Evolutionary conservation across 2,888 invertebrate genomes (phyloP).

Genomic region (Meandrusa payeni): DNA sequence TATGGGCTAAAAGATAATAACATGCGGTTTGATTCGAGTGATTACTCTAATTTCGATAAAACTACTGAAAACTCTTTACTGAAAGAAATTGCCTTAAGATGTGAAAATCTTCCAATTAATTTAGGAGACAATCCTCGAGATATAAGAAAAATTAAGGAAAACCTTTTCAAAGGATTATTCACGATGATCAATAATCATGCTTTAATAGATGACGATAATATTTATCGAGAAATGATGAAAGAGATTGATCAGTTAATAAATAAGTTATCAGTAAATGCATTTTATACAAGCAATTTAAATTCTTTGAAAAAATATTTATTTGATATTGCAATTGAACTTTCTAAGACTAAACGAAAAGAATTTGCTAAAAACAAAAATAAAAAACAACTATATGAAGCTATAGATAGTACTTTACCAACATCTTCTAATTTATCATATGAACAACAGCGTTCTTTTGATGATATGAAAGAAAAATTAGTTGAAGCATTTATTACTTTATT

Average conservation of each 20-base stretch:
- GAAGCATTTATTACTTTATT: slow-evolving; percentile 55
- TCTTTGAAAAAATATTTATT: slow-evolving; percentile 20
- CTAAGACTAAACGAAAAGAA: slow-evolving; percentile 32
- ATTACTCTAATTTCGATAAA: not conserved
- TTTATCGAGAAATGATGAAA: too few species aligned
- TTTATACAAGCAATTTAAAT: not conserved
- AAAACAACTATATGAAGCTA: slow-evolving; percentile 42
- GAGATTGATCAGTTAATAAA: slow-evolving; percentile 54
- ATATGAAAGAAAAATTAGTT: slow-evolving; percentile 49
- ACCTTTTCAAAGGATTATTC: slow-evolving; percentile 8
- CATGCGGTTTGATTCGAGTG: not conserved
- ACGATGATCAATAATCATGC: too few species aligned
- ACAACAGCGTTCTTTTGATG: slow-evolving; percentile 43
- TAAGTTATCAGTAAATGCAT: slow-evolving; percentile 36
- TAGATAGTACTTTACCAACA: slow-evolving; percentile 44
- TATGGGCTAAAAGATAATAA: slow-evolving; percentile 1
- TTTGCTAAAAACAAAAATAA: slow-evolving; percentile 43
- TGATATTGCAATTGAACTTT: slow-evolving; percentile 19
- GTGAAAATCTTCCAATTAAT: slow-evolving; percentile 1
- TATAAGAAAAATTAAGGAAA: slow-evolving; percentile 8
- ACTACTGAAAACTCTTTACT: slow-evolving; percentile 4
- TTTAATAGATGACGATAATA: too few species aligned
- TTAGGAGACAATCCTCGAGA: not conserved
- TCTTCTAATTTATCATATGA: slow-evolving; percentile 33
- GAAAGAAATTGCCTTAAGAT: slow-evolving; percentile 5